Base-by-base conservation (phyloP, 2,113 vertebrate species). In the Gambusia holbrooki region DNA sequence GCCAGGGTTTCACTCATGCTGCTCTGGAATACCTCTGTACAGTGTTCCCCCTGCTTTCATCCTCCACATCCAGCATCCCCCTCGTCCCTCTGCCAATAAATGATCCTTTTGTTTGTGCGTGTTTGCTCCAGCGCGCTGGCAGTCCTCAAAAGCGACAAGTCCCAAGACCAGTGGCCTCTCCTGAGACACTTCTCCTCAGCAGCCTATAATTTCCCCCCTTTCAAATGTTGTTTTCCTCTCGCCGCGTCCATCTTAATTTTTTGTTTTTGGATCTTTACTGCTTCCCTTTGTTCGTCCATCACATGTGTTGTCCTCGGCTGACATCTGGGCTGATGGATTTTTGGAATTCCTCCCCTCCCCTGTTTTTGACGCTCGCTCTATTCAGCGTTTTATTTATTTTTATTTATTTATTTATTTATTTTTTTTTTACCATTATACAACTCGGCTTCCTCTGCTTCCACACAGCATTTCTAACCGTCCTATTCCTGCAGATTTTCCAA, bases 51-150 rank as follows among this genome's bases (percentile, higher is more conserved):
- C 62, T 42, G 35, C 88, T 90, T 83, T 88, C 86, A 84, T 84
- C 84, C 79, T 72, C 69, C 71, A 79, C 64, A 71, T 79, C 75
- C 1, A 40, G 4, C 86, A 82, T 79, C 87, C 88, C 86, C 84
- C 87, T 88, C 85, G 85, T 89, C 89, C 84, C 87, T 82, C 81
- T 82, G 89, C 80, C 90, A 92, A 93, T 92, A 94, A 94, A 94
- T 91, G 90, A 89, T 92, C 89, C 92, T 92, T 94, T 93, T 94
- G 93, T 94, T 90, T 25, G 61, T 66, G 76, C 84, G 79, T 84
- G 89, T 90, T 88, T 89, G 87, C 86, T 81, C 51, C 67, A 77
- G 69, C 86, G 84, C 85, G 81, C 80, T 81, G 88, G 77, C 74
- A 37, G 80, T 72, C 84, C 87, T 84, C 84, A 68, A 80, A 77